Percentiles rank a stretch among this genome's conserved stretches.
Evolutionary conservation across 2,113 vertebrate genomes (phyloP).

Genomic region (Rhinoderma darwinii): DNA sequence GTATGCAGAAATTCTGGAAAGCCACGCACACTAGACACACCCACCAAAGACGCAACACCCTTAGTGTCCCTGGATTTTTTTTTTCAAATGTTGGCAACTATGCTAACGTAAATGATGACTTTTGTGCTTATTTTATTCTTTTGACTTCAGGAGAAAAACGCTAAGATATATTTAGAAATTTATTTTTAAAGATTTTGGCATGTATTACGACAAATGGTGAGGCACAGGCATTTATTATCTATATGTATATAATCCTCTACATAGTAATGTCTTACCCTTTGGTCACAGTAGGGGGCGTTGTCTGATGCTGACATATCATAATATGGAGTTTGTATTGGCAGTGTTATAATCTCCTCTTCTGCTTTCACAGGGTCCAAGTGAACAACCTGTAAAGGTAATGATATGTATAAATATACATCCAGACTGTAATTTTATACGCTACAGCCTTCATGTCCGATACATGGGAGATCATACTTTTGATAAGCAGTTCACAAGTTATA

Average conservation of each 20-base stretch:
- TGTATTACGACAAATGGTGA: too few species aligned
- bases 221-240: too few species aligned
- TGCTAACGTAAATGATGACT: too few species aligned
- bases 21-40: too few species aligned
- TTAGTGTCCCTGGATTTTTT: too few species aligned
- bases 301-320: conserved; percentile 85
- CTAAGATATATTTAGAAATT: too few species aligned
- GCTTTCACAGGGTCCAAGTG: conserved; percentile 79
- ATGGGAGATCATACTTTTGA: background rate
- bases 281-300: conserved; percentile 79
- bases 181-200: too few species aligned
- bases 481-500: background rate
- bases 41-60: too few species aligned
- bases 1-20: too few species aligned
- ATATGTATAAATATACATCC: background rate
- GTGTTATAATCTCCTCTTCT: conserved; percentile 83
- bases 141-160: too few species aligned
- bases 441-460: background rate
- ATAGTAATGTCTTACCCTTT: conserved; percentile 79
- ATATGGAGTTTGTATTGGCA: conserved; percentile 83
- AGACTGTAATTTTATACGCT: background rate
- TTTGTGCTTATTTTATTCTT: too few species aligned
- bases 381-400: conserved; percentile 76
- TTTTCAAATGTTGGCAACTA: too few species aligned
- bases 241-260: background rate